Evolutionary conservation across 2,797 vertebrate species (phyloP), one percentile per base, ranked within the genome.

Genomic region (Chaetodon trifasciatus): DNA sequence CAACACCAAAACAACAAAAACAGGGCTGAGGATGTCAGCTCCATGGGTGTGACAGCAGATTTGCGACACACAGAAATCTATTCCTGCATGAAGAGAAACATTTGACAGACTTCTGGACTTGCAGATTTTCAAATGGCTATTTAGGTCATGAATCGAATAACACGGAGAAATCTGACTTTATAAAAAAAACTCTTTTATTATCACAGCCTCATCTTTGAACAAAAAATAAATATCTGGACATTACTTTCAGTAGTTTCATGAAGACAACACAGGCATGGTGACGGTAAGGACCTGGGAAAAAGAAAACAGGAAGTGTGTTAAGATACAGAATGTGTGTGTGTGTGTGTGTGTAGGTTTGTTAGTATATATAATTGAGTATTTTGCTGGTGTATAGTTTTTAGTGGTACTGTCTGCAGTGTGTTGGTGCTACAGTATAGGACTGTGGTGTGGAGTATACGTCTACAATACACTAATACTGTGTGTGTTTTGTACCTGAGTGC

Each of bases 401-500:
- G 17, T 28, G 42, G 23, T 8, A 4, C 1, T 49, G 24, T 32
- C 32, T 28, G 46, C 5, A 3, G 3, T 61, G 47, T 42, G 5
- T 50, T 37, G 32, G 32, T 72, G 44, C 44, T 50, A 24, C n/a
- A 37, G 60, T 16, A 32, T 17, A 13, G 7, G 4, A 23, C 13
- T 40, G 28, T 4, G n/a, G 35, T 58, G 66, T 67, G 13, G 12
- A 49, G 44, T 4, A 39, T 16, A 50, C 8, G 28, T 32, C 28
- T 10, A 8, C 17, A n/a, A 21, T 47, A 4, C 17, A 8, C 28
- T 13, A 2, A 24, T 50, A n/a, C n/a, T n/a, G 10, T 58, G 55
- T 62, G 47, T 28, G n/a, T 35, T 21, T 2, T 19, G 16, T 85
- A 98, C 97, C 96, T 96, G 94, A 21, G 95, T 96, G 56, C 85